These are phyloP conservation scores for Miltochrista miniata DNA, from an alignment of 2,888 invertebrate species.

Conservation along the genomic window DNA sequence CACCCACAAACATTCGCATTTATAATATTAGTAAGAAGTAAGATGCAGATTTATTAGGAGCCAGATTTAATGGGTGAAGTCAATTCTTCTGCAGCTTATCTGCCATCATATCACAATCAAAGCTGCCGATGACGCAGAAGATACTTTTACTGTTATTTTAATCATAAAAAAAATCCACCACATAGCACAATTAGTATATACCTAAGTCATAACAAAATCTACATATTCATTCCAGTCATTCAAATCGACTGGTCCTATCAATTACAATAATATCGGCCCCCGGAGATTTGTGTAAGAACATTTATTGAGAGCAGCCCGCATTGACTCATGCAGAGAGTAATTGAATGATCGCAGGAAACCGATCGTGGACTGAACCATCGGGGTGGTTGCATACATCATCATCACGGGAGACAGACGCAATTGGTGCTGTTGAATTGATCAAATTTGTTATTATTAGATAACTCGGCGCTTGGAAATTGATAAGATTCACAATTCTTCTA, in stretches of 20 bases:
- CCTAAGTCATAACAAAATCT: neutral
- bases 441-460: slow-evolving; percentile 21
- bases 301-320: slow-evolving; percentile 52
- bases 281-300: slow-evolving; percentile 50
- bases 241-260: slow-evolving; percentile 45
- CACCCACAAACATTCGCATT: too few relatives aligned
- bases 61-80: too few relatives aligned
- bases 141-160: too few relatives aligned
- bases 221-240: slow-evolving; percentile 8
- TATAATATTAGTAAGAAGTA: too few relatives aligned
- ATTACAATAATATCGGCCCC: slow-evolving; percentile 54
- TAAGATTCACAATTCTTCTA: too few relatives aligned
- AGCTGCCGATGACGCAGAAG: too few relatives aligned
- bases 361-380: slow-evolving; percentile 41
- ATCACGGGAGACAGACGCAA: slow-evolving; percentile 62
- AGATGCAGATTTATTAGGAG: too few relatives aligned
- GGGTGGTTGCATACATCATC: slow-evolving; percentile 72
- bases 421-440: slow-evolving; percentile 56
- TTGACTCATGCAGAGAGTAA: slow-evolving; percentile 52
- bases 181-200: too few relatives aligned
- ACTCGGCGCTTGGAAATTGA: too few relatives aligned
- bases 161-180: too few relatives aligned
- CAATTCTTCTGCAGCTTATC: too few relatives aligned
- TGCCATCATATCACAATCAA: too few relatives aligned
- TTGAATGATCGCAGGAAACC: slow-evolving; percentile 77